Percentiles rank a stretch among this genome's conserved stretches.
These are phyloP conservation scores for Epinotia bilunana DNA, from an alignment of 2,888 invertebrate species.

Conservation along the genomic window DNA sequence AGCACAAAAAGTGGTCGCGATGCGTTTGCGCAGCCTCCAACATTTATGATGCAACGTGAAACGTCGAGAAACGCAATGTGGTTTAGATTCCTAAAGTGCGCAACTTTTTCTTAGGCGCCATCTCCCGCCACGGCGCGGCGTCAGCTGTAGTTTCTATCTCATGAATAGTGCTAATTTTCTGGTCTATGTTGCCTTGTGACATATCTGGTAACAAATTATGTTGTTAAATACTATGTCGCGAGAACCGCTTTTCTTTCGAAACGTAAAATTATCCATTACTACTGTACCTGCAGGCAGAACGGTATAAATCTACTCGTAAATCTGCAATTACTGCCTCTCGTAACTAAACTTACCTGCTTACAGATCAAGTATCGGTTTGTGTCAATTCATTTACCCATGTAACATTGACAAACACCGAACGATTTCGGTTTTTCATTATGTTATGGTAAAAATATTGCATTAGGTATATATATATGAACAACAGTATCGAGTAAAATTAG, in stretches of 20 bases:
- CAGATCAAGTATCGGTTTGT: no score
- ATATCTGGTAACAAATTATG: constrained; percentile 47
- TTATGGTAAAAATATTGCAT: not conserved
- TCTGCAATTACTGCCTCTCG: no score
- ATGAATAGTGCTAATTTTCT: constrained; percentile 67
- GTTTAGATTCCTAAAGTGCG: constrained; percentile 58
- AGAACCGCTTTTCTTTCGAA: constrained; percentile 16
- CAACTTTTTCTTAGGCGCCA: constrained; percentile 75
- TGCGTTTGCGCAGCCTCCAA: constrained; percentile 55
- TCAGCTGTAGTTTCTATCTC: constrained; percentile 67
- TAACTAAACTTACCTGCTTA: no score
- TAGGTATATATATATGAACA: no score
- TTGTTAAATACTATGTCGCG: constrained; percentile 25
- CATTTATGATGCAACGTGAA: constrained; percentile 72
- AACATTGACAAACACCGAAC: not conserved
- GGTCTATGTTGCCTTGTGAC: constrained; percentile 49
- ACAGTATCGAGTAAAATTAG: not conserved
- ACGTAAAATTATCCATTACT: constrained; percentile 7
- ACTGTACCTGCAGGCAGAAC: not conserved
- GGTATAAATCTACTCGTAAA: no score
- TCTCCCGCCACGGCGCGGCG: constrained; percentile 53
- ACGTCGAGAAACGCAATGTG: constrained; percentile 63
- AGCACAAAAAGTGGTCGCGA: constrained; percentile 62
- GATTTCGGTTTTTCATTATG: no score
- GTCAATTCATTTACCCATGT: no score